phyloP scores from a whole-genome alignment of 1,140 invertebrate genomes.

The Oryctes rhinoceros region DNA sequence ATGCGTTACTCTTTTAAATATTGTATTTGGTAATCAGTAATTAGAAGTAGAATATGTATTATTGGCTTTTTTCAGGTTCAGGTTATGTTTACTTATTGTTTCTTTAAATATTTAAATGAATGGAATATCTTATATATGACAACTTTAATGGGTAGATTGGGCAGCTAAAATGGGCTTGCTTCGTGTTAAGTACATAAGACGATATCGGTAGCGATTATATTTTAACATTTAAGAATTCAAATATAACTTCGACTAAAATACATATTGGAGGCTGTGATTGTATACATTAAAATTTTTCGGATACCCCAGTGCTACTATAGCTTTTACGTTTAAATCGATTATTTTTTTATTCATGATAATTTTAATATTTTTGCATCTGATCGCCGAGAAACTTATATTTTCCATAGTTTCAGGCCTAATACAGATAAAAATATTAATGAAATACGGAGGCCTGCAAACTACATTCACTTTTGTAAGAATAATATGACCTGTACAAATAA shows the following conservation, averaged over 20 bases:
- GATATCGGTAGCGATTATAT: no score
- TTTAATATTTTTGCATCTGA: background rate
- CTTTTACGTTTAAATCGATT: background rate
- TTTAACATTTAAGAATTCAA: no score
- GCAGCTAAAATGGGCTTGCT: no score
- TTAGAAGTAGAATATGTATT: no score
- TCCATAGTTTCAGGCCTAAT: slow-evolving; percentile 26
- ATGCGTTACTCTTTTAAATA: no score
- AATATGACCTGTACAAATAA: slow-evolving; percentile 11
- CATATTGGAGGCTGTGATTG: slow-evolving; percentile 27
- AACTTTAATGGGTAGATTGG: no score
- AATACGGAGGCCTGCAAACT: slow-evolving; percentile 8
- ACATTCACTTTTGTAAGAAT: slow-evolving; percentile 26
- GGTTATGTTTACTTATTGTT: no score
- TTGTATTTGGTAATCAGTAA: no score
- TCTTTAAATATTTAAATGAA: no score
- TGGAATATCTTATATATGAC: no score
- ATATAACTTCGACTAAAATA: background rate
- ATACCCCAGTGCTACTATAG: background rate
- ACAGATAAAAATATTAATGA: slow-evolving; percentile 13
- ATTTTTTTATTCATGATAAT: background rate
- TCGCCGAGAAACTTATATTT: slow-evolving; percentile 12
- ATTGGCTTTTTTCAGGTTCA: no score
- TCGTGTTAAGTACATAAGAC: no score
- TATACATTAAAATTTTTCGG: slow-evolving; percentile 5